Evolutionary conservation across 2,113 vertebrate species (phyloP).

Genomic region (Sterrhoptilus dennistouni): DNA sequence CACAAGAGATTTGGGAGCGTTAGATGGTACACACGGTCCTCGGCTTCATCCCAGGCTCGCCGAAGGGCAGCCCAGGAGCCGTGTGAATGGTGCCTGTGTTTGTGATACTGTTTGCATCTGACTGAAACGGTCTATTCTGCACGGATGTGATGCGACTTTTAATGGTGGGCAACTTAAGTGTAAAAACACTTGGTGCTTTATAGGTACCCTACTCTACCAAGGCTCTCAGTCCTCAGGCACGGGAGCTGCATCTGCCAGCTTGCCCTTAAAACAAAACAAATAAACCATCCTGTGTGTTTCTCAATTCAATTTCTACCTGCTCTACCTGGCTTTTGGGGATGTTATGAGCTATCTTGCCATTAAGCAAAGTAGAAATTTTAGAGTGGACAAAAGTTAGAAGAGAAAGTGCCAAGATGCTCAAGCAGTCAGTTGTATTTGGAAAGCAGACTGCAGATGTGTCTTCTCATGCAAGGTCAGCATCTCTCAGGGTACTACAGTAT

Average conservation of each 20-base stretch:
- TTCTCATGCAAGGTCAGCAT: constrained; percentile 4
- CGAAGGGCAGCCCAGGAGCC: background rate
- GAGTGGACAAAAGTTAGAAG: background rate
- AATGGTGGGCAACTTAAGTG: background rate
- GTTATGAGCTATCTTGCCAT: background rate
- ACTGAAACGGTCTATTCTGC: background rate
- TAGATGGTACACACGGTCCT: background rate
- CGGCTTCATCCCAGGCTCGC: background rate
- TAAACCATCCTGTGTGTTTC: background rate
- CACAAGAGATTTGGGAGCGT: background rate
- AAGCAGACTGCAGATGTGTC: background rate
- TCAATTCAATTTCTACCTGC: background rate
- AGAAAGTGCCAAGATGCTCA: background rate
- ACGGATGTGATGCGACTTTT: background rate
- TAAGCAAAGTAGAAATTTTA: background rate
- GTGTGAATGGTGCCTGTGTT: background rate
- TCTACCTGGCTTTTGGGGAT: background rate
- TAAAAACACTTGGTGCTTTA: background rate
- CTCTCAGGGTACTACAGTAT: background rate
- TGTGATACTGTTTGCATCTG: background rate
- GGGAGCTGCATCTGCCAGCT: background rate
- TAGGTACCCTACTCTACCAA: background rate
- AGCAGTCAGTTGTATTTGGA: background rate
- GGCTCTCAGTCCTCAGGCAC: background rate
- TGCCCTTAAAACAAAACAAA: background rate